Base-by-base conservation (phyloP, 2,113 vertebrate genomes). In the Electrona antarctica region DNA sequence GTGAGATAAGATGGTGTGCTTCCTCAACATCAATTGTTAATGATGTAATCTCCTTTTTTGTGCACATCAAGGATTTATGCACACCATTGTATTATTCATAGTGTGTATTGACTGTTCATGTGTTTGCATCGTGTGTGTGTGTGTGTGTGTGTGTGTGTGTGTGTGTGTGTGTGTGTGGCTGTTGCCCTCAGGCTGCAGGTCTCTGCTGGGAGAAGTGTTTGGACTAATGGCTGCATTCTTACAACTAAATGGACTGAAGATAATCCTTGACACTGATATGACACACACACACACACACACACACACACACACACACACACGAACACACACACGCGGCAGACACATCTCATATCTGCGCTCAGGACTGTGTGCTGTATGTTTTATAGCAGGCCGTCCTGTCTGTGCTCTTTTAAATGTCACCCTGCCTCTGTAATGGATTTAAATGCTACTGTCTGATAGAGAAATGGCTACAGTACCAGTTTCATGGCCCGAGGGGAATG, bases 231-330 rank as follows among this genome's bases (percentile, higher is more conserved):
- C 48, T 80, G 80, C 78, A 85, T 91, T 89, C 85, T 88, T 85
- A 67, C 28, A 62, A 76, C 80, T 91, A 90, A 91, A 90, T 90
- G 78, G 87, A 82, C 80, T 88, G 86, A 76, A 80, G 67, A 74
- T 91, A 89, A 92, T 89, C 78, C 63, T 79, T 12, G 55, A 71
- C 86, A 88, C 48, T 85, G 85, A 90, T 90, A 81, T 59, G 51
- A 64, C 49, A 11, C 50, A 47, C 48, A 2, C 57, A 10, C 57
- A 62, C 62, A 28, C n/a, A 49, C 46, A 28, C 61, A 52, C 50
- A 52, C 69, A n/a, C 55, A 60, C 69, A 50, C 63, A 10, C 14
- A 61, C 58, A 70, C 76, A 60, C 69, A 65, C 55, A 29, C 59
- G 46, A 57, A 33, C 60, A 11, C 4, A 3, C 51, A 2, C 33